A percentile compares a stretch with the other conserved stretches of the same genome.
These are phyloP conservation scores for Ischnus inquisitorius DNA, from an alignment of 2,888 invertebrate genomes.

Conservation along the genomic window DNA sequence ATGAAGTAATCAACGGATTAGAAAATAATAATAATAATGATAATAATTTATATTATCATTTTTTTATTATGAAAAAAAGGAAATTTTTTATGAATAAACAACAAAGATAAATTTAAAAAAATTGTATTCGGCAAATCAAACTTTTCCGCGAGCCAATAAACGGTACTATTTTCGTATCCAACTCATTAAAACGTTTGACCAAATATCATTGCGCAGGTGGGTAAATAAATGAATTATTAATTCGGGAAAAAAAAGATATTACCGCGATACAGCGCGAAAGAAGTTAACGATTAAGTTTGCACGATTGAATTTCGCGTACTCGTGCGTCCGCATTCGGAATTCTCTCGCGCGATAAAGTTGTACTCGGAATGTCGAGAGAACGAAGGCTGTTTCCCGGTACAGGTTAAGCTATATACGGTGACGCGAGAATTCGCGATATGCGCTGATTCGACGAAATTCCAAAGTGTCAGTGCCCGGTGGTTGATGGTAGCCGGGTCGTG, in stretches of 20 bases:
- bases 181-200: no score
- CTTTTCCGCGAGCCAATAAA: background rate
- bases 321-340: background rate
- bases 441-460: constrained; percentile 64
- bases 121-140: background rate
- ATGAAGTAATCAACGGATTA: background rate
- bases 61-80: no score
- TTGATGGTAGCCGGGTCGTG: constrained; percentile 37
- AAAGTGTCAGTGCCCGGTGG: constrained; percentile 43
- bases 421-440: constrained; percentile 63
- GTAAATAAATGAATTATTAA: background rate
- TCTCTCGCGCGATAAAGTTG: background rate
- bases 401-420: constrained; percentile 41
- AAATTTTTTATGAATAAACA: no score
- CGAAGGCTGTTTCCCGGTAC: background rate
- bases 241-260: background rate
- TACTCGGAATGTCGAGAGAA: constrained; percentile 14
- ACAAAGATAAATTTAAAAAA: background rate
- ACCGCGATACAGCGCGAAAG: background rate
- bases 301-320: background rate
- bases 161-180: background rate
- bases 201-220: no score
- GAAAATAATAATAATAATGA: background rate
- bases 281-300: background rate
- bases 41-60: background rate